Evolutionary conservation across 2,113 vertebrate species (phyloP).

Genomic region (Cinclus cinclus): DNA sequence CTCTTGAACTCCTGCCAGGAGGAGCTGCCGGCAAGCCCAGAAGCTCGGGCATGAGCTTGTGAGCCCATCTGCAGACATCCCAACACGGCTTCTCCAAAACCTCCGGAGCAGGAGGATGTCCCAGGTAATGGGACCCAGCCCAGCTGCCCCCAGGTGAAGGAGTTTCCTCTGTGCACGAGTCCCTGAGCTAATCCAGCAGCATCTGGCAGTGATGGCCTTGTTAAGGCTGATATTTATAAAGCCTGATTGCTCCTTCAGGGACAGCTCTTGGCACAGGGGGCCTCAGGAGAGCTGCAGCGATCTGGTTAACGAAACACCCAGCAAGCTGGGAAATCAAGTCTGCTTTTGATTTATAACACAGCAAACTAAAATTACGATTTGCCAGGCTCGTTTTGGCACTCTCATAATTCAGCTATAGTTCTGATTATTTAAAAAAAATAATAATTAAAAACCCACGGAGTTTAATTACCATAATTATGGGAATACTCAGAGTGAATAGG

Average conservation of each 20-base stretch:
- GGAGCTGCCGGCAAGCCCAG: slow-evolving; percentile 27
- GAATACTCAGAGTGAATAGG: slow-evolving; percentile 40
- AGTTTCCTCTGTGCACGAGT: slow-evolving; percentile 16
- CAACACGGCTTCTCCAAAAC: slow-evolving; percentile 28
- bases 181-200: slow-evolving; percentile 18
- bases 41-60: neutral
- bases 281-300: slow-evolving; percentile 34
- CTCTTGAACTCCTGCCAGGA: slow-evolving; percentile 54
- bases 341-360: slow-evolving; percentile 61
- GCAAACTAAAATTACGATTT: slow-evolving; percentile 49
- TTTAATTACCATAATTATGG: slow-evolving; percentile 48
- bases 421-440: slow-evolving; percentile 36
- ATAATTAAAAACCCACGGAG: slow-evolving; percentile 44
- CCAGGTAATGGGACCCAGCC: slow-evolving; percentile 29
- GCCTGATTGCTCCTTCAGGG: slow-evolving; percentile 52
- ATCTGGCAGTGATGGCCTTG: slow-evolving; percentile 26
- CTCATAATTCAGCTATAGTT: slow-evolving; percentile 40
- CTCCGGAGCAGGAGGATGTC: slow-evolving; percentile 41
- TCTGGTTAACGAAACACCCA: slow-evolving; percentile 64
- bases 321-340: slow-evolving; percentile 52
- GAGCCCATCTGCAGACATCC: slow-evolving; percentile 18
- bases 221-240: slow-evolving; percentile 66
- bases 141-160: slow-evolving; percentile 57
- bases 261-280: neutral
- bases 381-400: slow-evolving; percentile 57